phyloP scores from a whole-genome alignment of 2,888 invertebrate genomes.

The Baccha elongata region DNA sequence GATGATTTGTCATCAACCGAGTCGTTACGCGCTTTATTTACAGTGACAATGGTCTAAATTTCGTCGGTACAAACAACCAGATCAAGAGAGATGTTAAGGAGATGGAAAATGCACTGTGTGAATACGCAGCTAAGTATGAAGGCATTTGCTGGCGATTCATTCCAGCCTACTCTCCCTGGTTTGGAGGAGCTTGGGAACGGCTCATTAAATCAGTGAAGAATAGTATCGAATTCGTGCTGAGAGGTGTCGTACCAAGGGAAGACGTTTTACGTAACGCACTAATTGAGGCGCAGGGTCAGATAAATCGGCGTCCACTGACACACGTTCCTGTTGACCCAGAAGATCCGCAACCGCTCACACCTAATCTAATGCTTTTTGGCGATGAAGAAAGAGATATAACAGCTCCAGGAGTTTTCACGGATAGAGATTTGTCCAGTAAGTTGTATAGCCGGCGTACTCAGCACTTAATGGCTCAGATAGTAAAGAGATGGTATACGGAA shows the following conservation, averaged over 20 bases:
- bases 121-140: conserved; percentile 12
- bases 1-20: too few relatives aligned
- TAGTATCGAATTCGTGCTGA: too few relatives aligned
- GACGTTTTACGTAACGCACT: too few relatives aligned
- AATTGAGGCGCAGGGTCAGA: conserved; percentile 10
- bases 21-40: conserved; percentile 16
- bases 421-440: conserved; percentile 5
- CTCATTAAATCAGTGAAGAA: conserved; percentile 23
- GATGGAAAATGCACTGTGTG: too few relatives aligned
- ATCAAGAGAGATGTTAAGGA: conserved; percentile 4
- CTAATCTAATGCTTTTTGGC: background rate
- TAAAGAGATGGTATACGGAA: conserved; percentile 1
- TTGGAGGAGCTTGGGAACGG: conserved; percentile 13
- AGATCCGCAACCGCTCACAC: too few relatives aligned
- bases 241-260: too few relatives aligned
- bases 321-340: conserved; percentile 14
- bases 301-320: conserved; percentile 3
- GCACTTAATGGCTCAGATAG: conserved; percentile 4
- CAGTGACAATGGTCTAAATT: conserved; percentile 17
- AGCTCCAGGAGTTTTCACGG: background rate
- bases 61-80: conserved; percentile 12
- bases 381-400: background rate
- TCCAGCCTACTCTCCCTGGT: conserved; percentile 20
- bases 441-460: conserved; percentile 9
- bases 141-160: conserved; percentile 27